A percentile compares a stretch with the other conserved stretches of the same genome.
These are phyloP conservation scores for Protodeltote pygarga DNA, from an alignment of 2,888 invertebrate genomes.

Conservation along the genomic window DNA sequence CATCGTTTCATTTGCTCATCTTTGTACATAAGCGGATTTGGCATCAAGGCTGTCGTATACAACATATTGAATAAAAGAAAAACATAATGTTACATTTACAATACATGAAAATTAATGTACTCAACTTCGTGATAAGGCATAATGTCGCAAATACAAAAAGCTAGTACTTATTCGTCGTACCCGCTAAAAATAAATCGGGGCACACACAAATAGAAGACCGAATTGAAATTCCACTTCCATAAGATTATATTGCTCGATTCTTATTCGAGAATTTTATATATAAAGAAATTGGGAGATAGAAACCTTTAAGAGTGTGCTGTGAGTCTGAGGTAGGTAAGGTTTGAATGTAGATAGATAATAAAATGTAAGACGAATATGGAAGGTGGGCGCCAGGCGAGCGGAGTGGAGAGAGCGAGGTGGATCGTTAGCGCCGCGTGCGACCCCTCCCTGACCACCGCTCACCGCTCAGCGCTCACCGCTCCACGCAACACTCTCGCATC, in stretches of 20 bases:
- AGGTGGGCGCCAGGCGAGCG: conserved; percentile 32
- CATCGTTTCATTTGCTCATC: conserved; percentile 32
- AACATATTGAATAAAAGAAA: conserved; percentile 17
- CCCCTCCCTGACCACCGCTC: conserved; percentile 34
- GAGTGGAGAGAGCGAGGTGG: conserved; percentile 9
- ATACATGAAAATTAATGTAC: conserved; percentile 11
- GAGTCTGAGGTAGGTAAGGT: conserved; percentile 22
- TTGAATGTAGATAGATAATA: conserved; percentile 39
- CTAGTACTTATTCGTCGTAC: conserved; percentile 11
- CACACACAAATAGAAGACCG: conserved; percentile 27
- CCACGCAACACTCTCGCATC: too few relatives aligned
- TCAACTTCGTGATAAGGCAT: conserved; percentile 11
- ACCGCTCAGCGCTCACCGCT: conserved; percentile 19
- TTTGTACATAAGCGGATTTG: conserved; percentile 34
- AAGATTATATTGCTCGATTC: conserved; percentile 40
- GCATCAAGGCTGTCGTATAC: conserved; percentile 30
- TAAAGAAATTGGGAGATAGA: conserved; percentile 40
- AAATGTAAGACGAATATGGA: conserved; percentile 38
- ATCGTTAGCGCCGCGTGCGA: conserved; percentile 44
- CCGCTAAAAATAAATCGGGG: conserved; percentile 36
- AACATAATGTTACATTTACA: conserved; percentile 6
- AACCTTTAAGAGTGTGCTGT: conserved; percentile 34
- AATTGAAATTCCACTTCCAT: conserved; percentile 42
- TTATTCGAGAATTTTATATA: conserved; percentile 38
- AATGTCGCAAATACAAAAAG: conserved; percentile 16